Base-by-base conservation (phyloP, 2,113 vertebrate species). In the Sphyrna mokarran region DNA sequence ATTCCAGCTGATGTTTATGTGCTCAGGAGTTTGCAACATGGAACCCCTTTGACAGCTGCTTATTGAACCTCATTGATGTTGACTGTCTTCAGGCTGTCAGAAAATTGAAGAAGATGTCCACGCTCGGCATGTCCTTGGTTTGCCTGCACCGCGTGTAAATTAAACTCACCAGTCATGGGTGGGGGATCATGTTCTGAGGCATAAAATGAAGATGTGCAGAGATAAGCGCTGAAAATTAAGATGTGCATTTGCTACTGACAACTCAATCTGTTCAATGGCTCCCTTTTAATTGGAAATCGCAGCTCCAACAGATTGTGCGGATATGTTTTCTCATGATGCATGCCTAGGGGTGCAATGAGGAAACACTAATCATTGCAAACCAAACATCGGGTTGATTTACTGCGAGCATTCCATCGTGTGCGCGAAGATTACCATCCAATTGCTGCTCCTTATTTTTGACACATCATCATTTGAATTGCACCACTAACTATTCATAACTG, bases 181-280 rank as follows among this genome's bases (percentile, higher is more conserved):
- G 93, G 93, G 40, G 16, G 40, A 40, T 95, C 68, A 72, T 72
- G 68, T 72, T 94, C 16, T 43, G 93, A 95, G 93, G 93, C 93
- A 95, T 72, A 72, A 95, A 95, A 70, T 94, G 26, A 95, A 95
- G 72, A 72, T 95, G 20, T 72, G 66, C 93, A 48, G 68, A 72
- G 68, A 72, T 48, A 95, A 16, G 93, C 93, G 43, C 63, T 48
- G 93, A 95, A 95, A 95, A 72, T 95, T 95, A 95, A 69, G 43
- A 26, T 72, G 22, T 95, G 93, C 22, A 72, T 95, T 95, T 70
- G 93, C 40, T 23, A 72, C 68, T 95, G 93, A 95, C 93, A 70
- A 95, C 93, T 70, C 93, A 95, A 95, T 95, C 93, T 95, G 93
- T 95, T 72, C 93, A 94, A 94, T 94, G 26, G 93, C 18, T 95